These are phyloP conservation scores for Coranthus polyacanthus DNA, from an alignment of 2,797 vertebrate genomes.

Conservation along the genomic window DNA sequence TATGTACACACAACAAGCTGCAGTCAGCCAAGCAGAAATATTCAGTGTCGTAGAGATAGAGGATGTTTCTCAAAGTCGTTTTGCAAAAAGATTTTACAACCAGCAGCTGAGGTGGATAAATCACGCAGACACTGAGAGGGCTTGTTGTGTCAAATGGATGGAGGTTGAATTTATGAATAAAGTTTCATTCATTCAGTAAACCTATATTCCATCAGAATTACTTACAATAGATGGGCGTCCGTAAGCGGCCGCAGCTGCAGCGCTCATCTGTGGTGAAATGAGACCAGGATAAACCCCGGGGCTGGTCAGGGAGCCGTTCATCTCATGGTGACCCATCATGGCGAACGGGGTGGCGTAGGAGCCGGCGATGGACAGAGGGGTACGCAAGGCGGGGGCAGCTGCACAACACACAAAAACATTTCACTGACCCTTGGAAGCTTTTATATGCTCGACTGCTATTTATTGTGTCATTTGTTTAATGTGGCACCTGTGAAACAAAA, in stretches of 20 bases:
- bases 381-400: constrained; percentile 91
- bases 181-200: neutral
- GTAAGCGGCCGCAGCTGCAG: constrained; percentile 90
- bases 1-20: constrained; percentile 64
- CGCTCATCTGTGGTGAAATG: constrained; percentile 95
- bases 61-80: constrained; percentile 55
- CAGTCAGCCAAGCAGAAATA: constrained; percentile 66
- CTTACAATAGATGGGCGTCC: constrained; percentile 93
- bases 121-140: constrained; percentile 20
- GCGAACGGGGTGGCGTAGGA: constrained; percentile 92
- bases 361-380: constrained; percentile 90
- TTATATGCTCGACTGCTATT: no score
- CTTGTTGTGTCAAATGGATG: constrained; percentile 18
- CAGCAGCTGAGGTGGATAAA: constrained; percentile 8
- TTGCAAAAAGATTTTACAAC: constrained; percentile 35
- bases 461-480: no score
- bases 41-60: constrained; percentile 61
- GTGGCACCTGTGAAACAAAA: no score
- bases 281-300: constrained; percentile 92
- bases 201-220: constrained; percentile 6
- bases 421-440: neutral
- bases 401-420: neutral
- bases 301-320: constrained; percentile 95
- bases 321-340: constrained; percentile 98
- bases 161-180: constrained; percentile 30